Evolutionary conservation across 2,113 vertebrate species (phyloP).

Genomic region (Microtus montanus): DNA sequence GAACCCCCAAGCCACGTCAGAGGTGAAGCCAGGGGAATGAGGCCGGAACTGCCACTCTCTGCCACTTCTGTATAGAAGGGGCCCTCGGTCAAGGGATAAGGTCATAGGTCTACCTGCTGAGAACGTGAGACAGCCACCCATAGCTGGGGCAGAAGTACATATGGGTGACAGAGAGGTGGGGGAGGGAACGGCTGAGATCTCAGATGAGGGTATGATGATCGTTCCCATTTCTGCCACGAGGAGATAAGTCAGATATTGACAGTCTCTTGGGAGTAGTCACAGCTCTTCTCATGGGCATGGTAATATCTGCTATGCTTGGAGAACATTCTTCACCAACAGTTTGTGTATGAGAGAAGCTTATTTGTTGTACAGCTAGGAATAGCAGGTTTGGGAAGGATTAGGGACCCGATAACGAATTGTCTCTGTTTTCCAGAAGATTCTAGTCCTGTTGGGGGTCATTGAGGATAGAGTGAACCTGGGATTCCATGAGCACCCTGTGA

Average conservation of each 20-base stretch:
- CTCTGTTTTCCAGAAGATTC: neutral
- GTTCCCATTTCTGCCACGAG: neutral
- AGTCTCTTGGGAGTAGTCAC: neutral
- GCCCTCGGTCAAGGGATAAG: neutral
- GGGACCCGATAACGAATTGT: neutral
- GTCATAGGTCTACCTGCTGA: neutral
- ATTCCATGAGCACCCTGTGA: fast-evolving
- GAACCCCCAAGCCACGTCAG: neutral
- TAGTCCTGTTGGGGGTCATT: neutral
- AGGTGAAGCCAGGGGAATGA: neutral
- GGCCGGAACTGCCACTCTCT: neutral
- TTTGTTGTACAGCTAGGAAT: neutral
- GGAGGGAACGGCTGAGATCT: neutral
- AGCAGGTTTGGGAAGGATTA: neutral
- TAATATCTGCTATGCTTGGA: neutral
- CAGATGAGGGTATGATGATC: neutral
- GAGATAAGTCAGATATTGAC: too few species aligned
- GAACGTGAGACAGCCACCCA: too few species aligned
- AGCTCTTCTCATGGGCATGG: neutral
- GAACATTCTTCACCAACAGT: neutral
- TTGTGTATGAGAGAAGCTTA: neutral
- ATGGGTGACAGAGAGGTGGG: neutral
- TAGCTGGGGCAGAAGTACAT: neutral
- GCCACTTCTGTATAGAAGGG: neutral
- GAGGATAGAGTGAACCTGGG: neutral